Evolutionary conservation across 1,140 invertebrate genomes (phyloP), one percentile per base, ranked within the genome.

Genomic region (Papilio machaon): DNA sequence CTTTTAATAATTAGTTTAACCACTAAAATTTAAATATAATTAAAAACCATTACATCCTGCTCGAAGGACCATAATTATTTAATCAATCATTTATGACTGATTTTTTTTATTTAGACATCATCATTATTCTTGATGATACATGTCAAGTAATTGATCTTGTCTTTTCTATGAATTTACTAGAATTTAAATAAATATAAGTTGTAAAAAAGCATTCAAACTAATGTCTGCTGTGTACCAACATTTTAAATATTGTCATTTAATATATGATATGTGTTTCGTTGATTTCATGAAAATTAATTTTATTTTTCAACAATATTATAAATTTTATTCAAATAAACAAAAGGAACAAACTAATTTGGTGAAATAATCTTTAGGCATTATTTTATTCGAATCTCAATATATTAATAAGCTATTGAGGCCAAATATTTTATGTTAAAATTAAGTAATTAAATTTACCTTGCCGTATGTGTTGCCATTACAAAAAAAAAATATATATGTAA

Each of bases 361-460:
- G 7, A 19, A 19, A 19, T 58, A 58, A 58, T 58, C n/a, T 5
- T 17, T 10, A 19, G 54, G 8, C n/a, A 58, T 1, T 58, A 58
- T 58, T 19, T 58, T 58, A 58, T 17, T n/a, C n/a, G 54, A 58
- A 58, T 58, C 54, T 58, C 54, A 58, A 58, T 19, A 15, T 52
- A 52, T 15, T 52, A 58, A 58, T 19, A 58, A 58, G 54, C 54
- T 58, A 58, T 19, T 19, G 54, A 58, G 54, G 54, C 54, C 54
- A 58, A 58, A 58, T 58, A 58, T 19, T 19, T 52, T 52, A 17
- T 58, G 54, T 58, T 58, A 58, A 58, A 64, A 64, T 64, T 64
- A 64, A 64, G 23, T 64, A 30, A 64, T 6, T 64, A 23, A 60
- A 30, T 17, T 17, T 58, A 52, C 47, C 2, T 58, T 58, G 54